Evolutionary conservation across 1,140 invertebrate genomes (phyloP).

Genomic region (Drosophila cardini): DNA sequence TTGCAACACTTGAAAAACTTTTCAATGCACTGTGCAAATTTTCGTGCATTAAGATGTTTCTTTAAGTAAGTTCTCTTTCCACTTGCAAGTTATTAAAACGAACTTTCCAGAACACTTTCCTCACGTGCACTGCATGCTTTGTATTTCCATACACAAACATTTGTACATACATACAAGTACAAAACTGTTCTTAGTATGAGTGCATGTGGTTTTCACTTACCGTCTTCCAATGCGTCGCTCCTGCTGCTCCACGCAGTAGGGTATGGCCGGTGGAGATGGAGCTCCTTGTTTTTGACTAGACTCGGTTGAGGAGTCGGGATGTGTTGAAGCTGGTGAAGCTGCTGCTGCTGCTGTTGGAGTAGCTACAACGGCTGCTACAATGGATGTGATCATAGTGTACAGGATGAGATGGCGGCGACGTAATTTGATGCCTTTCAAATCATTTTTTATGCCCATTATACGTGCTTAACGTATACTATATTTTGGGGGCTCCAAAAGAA

Average conservation of each 20-base stretch:
- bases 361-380: conserved; percentile 60
- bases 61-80: conserved; percentile 20
- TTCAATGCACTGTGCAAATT: neutral
- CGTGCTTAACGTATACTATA: conserved; percentile 38
- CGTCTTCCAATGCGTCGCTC: conserved; percentile 75
- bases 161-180: conserved; percentile 26
- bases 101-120: conserved; percentile 59
- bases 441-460: conserved; percentile 77
- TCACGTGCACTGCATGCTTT: conserved; percentile 27
- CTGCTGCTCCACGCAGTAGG: conserved; percentile 67
- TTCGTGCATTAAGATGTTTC: conserved; percentile 21
- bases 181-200: neutral
- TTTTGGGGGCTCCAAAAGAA: conserved; percentile 6
- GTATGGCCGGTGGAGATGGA: conserved; percentile 47
- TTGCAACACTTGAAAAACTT: conserved; percentile 20
- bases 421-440: conserved; percentile 57
- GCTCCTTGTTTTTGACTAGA: conserved; percentile 32
- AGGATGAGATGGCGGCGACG: conserved; percentile 60
- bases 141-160: conserved; percentile 4
- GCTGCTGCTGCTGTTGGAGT: conserved; percentile 28
- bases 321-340: conserved; percentile 7
- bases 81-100: conserved; percentile 34
- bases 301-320: conserved; percentile 22
- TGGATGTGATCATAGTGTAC: conserved; percentile 68
- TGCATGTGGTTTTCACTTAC: conserved; percentile 53